phyloP scores from a whole-genome alignment of 2,797 vertebrate genomes.

The Danio jaintianensis region DNA sequence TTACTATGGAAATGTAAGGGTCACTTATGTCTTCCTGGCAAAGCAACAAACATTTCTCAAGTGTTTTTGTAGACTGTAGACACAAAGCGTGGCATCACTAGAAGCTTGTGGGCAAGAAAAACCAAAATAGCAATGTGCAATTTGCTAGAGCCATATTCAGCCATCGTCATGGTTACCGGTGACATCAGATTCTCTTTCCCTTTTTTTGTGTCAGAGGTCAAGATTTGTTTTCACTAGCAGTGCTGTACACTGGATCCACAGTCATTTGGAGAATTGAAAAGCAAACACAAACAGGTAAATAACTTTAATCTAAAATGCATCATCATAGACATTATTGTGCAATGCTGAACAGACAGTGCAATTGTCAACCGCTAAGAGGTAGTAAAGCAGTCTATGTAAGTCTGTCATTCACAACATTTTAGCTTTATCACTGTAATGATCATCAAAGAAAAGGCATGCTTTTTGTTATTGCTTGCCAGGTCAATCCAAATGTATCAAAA shows the following conservation, averaged over 20 bases:
- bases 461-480: conserved; percentile 53
- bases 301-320: conserved; percentile 62
- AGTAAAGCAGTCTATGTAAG: conserved; percentile 60
- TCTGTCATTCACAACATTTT: conserved; percentile 32
- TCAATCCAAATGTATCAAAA: conserved; percentile 57
- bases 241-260: background rate
- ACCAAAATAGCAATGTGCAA: conserved; percentile 33
- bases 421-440: conserved; percentile 50
- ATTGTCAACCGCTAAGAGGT: conserved; percentile 58
- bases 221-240: conserved; percentile 5
- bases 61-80: conserved; percentile 27
- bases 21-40: conserved; percentile 65
- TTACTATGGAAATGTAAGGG: conserved; percentile 71
- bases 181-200: background rate
- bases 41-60: conserved; percentile 34
- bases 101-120: conserved; percentile 24
- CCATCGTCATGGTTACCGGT: conserved; percentile 48
- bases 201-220: conserved; percentile 15
- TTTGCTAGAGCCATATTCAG: conserved; percentile 28
- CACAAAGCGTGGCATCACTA: conserved; percentile 1
- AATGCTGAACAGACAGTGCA: conserved; percentile 63
- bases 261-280: conserved; percentile 16
- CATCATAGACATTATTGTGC: conserved; percentile 55
- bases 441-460: conserved; percentile 69
- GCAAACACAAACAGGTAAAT: conserved; percentile 47